A percentile compares a stretch with the other conserved stretches of the same genome.
These are phyloP conservation scores for Vanessa cardui DNA, from an alignment of 2,888 invertebrate genomes.

Conservation along the genomic window DNA sequence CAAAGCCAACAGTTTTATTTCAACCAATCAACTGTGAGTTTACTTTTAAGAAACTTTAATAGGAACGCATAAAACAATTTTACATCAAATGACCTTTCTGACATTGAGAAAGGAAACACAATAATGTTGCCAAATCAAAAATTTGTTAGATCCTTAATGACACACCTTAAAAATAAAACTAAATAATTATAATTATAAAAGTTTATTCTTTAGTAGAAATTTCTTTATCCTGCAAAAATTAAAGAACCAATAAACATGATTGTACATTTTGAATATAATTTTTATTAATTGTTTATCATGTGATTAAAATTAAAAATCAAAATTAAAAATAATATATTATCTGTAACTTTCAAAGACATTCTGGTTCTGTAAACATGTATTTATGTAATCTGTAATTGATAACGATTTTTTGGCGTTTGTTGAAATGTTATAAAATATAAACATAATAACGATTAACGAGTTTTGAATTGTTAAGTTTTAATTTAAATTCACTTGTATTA, in stretches of 20 bases:
- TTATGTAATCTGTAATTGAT: not conserved
- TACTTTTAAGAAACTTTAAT: not conserved
- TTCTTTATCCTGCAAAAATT: too few species aligned
- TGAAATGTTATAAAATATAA: not conserved
- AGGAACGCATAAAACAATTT: conserved; percentile 37
- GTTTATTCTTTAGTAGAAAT: too few species aligned
- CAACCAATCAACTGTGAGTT: conserved; percentile 38
- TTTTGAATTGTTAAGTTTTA: not conserved
- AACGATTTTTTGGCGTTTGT: not conserved
- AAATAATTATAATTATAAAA: not conserved
- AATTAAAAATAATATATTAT: too few species aligned
- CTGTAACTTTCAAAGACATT: not conserved
- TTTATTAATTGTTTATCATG: too few species aligned
- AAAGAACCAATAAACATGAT: too few species aligned
- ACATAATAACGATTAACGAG: not conserved
- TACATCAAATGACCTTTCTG: conserved; percentile 49
- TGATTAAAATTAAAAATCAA: too few species aligned
- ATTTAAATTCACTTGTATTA: not conserved
- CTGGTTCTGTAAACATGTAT: not conserved
- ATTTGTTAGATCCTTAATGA: not conserved
- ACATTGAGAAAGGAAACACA: conserved; percentile 46
- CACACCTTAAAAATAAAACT: not conserved
- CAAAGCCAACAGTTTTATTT: not conserved
- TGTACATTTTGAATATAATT: too few species aligned
- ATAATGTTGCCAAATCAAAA: not conserved